Evolutionary conservation across 2,888 invertebrate species (phyloP).

Genomic region (Erebia palarica): DNA sequence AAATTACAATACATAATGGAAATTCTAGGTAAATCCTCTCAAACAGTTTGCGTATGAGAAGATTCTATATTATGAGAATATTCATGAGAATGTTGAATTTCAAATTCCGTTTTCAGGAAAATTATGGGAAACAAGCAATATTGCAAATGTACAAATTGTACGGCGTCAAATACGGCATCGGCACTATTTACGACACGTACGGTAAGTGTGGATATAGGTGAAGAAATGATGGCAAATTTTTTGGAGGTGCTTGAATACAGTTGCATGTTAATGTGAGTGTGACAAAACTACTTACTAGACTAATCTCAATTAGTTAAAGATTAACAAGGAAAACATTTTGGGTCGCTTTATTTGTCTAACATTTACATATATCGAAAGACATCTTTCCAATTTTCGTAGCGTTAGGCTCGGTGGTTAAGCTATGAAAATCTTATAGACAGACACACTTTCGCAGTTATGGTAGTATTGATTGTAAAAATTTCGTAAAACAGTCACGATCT

Average conservation of each 20-base stretch:
- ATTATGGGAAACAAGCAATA: conserved; percentile 68
- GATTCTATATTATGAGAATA: too few species aligned
- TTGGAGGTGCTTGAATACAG: neutral
- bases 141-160: conserved; percentile 55
- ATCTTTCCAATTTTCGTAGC: too few species aligned
- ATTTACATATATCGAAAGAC: too few species aligned
- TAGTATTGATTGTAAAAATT: too few species aligned
- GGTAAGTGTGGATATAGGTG: conserved; percentile 36
- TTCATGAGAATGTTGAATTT: conserved; percentile 50
- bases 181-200: conserved; percentile 60
- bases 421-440: too few species aligned
- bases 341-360: too few species aligned
- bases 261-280: neutral
- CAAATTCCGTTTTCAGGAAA: conserved; percentile 63
- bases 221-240: neutral
- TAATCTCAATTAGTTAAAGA: too few species aligned
- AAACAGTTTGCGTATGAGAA: neutral
- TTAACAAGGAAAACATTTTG: too few species aligned
- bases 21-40: conserved; percentile 22
- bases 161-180: conserved; percentile 58
- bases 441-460: too few species aligned
- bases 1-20: conserved; percentile 26
- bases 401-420: too few species aligned
- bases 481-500: too few species aligned
- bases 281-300: too few species aligned